Percentiles rank a stretch among this genome's conserved stretches.
phyloP scores from a whole-genome alignment of 2,888 invertebrate genomes.

The Linnaemya tessellans region DNA sequence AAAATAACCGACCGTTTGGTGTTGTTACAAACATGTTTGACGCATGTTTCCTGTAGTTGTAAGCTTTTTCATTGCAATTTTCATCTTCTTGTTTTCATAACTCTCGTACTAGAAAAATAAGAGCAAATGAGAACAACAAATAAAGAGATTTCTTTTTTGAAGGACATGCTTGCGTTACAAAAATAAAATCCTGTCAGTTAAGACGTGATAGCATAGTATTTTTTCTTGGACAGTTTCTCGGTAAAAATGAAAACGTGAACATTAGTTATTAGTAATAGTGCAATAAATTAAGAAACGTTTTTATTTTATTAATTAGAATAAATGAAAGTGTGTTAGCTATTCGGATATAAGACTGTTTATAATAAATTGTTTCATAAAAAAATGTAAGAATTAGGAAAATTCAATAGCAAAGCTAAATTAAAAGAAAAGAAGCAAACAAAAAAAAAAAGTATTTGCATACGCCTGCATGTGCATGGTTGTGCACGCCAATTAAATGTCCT shows the following conservation, averaged over 20 bases:
- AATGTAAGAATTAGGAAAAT: conserved; percentile 37
- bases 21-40: conserved; percentile 15
- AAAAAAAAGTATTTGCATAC: conserved; percentile 3
- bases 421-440: conserved; percentile 12
- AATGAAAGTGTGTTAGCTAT: conserved; percentile 18
- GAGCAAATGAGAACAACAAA: conserved; percentile 7
- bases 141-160: conserved; percentile 28
- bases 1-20: conserved; percentile 32
- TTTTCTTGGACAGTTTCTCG: conserved; percentile 58
- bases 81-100: neutral
- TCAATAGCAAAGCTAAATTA: conserved; percentile 21
- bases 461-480: conserved; percentile 9
- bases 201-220: conserved; percentile 53
- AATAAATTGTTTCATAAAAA: conserved; percentile 17
- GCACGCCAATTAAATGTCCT: conserved; percentile 6
- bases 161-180: conserved; percentile 44
- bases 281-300: conserved; percentile 11
- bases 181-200: conserved; percentile 33
- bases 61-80: conserved; percentile 1
- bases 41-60: neutral
- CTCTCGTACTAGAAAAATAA: neutral
- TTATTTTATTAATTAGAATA: conserved; percentile 21
- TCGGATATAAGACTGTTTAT: conserved; percentile 13
- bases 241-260: conserved; percentile 66
- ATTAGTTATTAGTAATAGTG: conserved; percentile 32